A percentile compares a stretch with the other conserved stretches of the same genome.
Conservation (phyloP, 2,113 vertebrate genomes). For the Atrichornis clamosus region DNA sequence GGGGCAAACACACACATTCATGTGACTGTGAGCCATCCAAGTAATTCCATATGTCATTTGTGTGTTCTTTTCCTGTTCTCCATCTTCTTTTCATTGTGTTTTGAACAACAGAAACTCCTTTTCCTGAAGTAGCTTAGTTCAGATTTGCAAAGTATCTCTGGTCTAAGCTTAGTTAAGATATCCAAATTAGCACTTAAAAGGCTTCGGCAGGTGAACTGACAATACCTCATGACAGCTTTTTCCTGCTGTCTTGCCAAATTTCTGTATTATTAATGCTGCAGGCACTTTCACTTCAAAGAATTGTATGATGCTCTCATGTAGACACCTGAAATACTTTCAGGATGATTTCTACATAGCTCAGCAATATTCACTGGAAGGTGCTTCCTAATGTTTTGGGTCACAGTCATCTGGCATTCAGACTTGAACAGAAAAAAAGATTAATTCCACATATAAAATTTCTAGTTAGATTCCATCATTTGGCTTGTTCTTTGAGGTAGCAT, state of each 20-base stretch:
- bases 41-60: not conserved
- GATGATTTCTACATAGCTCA: not conserved
- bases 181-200: slow-evolving; percentile 32
- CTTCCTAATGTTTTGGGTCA: not conserved
- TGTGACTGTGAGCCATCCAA: not conserved
- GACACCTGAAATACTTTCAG: slow-evolving; percentile 6
- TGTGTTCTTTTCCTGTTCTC: not conserved
- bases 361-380: not conserved
- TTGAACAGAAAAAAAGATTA: not conserved
- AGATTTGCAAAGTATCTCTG: not conserved
- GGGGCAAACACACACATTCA: not conserved
- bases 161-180: not conserved
- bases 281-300: slow-evolving; percentile 44
- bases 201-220: not conserved
- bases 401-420: not conserved
- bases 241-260: not conserved
- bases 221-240: not conserved
- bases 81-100: not conserved
- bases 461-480: not conserved
- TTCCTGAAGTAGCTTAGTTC: not conserved
- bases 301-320: not conserved
- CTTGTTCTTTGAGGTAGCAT: not conserved
- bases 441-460: not conserved
- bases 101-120: not conserved
- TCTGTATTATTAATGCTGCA: slow-evolving; percentile 16